Percentiles rank a stretch among this genome's conserved stretches.
Evolutionary conservation across 2,113 vertebrate genomes (phyloP).

Genomic region (Gymnogyps californianus): DNA sequence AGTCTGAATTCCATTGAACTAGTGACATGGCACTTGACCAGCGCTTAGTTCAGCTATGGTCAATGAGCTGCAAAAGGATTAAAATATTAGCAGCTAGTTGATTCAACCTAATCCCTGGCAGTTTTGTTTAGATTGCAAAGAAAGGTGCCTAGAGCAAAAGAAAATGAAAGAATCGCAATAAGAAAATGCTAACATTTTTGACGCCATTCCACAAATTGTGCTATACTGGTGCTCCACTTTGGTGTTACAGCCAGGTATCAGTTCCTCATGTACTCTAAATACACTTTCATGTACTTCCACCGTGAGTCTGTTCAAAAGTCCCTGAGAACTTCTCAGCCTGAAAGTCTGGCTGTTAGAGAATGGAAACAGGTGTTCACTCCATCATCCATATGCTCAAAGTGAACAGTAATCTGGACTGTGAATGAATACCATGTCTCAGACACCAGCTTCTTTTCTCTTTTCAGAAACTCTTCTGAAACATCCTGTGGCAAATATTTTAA

Average conservation of each 20-base stretch:
- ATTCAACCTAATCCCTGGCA: constrained; percentile 8
- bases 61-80: constrained; percentile 65
- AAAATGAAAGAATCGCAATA: constrained; percentile 43
- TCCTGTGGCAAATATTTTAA: neutral
- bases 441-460: neutral
- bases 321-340: neutral
- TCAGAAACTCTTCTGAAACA: neutral
- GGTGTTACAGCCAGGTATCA: neutral
- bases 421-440: neutral
- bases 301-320: neutral
- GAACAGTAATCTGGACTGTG: neutral
- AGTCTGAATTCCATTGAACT: constrained; percentile 65
- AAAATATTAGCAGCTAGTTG: constrained; percentile 40
- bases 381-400: neutral
- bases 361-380: neutral
- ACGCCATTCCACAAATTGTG: neutral
- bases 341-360: neutral
- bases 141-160: constrained; percentile 5
- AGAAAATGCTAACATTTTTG: constrained; percentile 26
- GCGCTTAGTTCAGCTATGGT: constrained; percentile 48
- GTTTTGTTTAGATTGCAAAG: constrained; percentile 21
- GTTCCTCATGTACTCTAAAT: neutral
- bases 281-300: neutral
- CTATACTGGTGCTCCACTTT: neutral
- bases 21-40: constrained; percentile 62